Base-by-base conservation (phyloP, 1,140 invertebrate species). In the Camponotus vicinus region DNA sequence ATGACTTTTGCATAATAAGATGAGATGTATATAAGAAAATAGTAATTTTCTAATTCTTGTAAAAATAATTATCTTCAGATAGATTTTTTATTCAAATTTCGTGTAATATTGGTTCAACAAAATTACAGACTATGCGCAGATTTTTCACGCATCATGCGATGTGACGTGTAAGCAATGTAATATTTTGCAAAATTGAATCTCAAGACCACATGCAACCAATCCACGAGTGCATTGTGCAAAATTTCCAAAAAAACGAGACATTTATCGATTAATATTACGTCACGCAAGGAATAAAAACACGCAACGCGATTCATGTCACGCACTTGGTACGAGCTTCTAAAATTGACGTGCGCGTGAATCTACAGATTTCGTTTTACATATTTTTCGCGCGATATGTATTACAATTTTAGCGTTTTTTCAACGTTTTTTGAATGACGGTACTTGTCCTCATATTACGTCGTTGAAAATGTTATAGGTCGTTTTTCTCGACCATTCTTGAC, bases 401-500 rank as follows among this genome's bases (percentile, higher is more conserved):
- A 45, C 32, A 66, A 78, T 34, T 69, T 45, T 69, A 34, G 7
- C 18, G 27, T n/a, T 61, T 18, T 45, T 73, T 49, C 18, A 37
- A 15, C 3, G 18, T 73, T 61, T 73, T 27, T 75, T 49, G n/a
- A 73, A 42, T 8, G 13, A 32, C 3, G 11, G 11, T 73, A 37
- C 15, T 34, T 7, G n/a, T 57, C 15, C 27, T n/a, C 37, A 15
- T 15, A 13, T n/a, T 15, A 3, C n/a, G 32, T 45, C 2, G 45
- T 70, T 83, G 55, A 73, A 83, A 73, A 69, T 27, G 21, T 83
- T 75, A 82, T 40, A 40, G 13, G 8, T 42, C 18, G 61, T 13
- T 49, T 1, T 83, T 73, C 40, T 11, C 55, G 55, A 34, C 67
- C 52, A 55, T 27, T 52, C 57, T 82, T 40, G 55, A 73, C 55